Evolutionary conservation across 2,113 vertebrate genomes (phyloP), one percentile per base, ranked within the genome.

Genomic region (Psammodynastes pulverulentus): DNA sequence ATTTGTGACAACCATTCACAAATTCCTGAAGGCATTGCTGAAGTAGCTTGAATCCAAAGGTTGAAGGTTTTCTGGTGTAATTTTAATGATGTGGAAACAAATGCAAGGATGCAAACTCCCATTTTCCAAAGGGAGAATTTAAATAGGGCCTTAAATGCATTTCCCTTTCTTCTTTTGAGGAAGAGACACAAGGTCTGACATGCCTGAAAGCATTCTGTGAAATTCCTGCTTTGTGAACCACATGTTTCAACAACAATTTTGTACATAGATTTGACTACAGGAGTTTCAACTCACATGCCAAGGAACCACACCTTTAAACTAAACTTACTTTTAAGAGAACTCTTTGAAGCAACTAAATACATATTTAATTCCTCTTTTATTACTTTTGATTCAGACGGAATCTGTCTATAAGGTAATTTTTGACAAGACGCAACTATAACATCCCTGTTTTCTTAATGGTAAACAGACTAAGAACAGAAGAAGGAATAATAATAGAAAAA

Each of bases 351-450:
- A 88, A 95, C 86, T 86, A 88, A 94, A 92, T 93, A 94, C 49
- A 95, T 88, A 89, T 84, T 54, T 95, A 96, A 96, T 95, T 95
- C 85, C 91, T 94, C 92, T 94, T 95, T 94, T 93, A 94, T 93
- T 62, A 91, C 93, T 93, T 88, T 90, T 84, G 85, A 94, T 84
- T 94, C 92, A 95, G 90, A 95, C 0, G 0, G 92, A 90, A 94
- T 95, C 88, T 95, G 92, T 93, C 94, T 95, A 86, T 88, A 93
- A 95, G 95, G 92, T 91, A 96, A 39, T 29, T 92, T 67, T 94
- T 91, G 93, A 94, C 26, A 91, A 79, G 89, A 93, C 89, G 89
- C 48, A 93, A 39, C 13, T 92, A 79, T 43, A 67, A 8, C 72
- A 87, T 84, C 58, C 34, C 94, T 34, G 51, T 87, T 72, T 94